Conservation (phyloP, 2,113 vertebrate genomes). For the Xyrauchen texanus region DNA sequence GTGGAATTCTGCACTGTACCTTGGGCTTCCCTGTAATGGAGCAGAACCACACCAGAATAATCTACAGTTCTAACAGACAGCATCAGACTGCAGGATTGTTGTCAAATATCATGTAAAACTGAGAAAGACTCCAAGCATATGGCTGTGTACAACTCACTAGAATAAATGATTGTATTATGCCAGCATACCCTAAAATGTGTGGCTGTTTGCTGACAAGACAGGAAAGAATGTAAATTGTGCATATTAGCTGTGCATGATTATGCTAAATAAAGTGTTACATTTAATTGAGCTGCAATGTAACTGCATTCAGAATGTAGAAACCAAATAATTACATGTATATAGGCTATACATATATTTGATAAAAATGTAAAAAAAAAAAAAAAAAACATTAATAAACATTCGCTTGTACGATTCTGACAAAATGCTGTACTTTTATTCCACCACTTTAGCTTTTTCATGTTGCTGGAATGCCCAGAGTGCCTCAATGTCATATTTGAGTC, state of each 20-base stretch:
- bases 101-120: neutral
- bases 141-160: neutral
- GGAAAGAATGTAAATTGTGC: conserved; percentile 14
- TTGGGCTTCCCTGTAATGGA: neutral
- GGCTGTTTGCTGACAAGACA: conserved; percentile 6
- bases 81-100: neutral
- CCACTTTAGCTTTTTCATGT: no score
- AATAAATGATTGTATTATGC: conserved; percentile 17
- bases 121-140: neutral
- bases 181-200: neutral
- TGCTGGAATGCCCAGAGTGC: no score
- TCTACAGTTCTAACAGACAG: neutral
- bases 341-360: neutral
- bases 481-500: no score
- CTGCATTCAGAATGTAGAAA: conserved; percentile 17
- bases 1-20: neutral
- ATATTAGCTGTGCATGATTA: neutral
- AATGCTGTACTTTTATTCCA: no score
- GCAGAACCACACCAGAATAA: neutral
- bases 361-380: no score
- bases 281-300: conserved; percentile 23
- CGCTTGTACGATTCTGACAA: no score
- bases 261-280: neutral
- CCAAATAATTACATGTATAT: conserved; percentile 6
- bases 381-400: no score